A percentile compares a stretch with the other conserved stretches of the same genome.
These are phyloP conservation scores for Porites cylindrica DNA, from an alignment of 92 coral and sea anemone species.

Conservation along the genomic window DNA sequence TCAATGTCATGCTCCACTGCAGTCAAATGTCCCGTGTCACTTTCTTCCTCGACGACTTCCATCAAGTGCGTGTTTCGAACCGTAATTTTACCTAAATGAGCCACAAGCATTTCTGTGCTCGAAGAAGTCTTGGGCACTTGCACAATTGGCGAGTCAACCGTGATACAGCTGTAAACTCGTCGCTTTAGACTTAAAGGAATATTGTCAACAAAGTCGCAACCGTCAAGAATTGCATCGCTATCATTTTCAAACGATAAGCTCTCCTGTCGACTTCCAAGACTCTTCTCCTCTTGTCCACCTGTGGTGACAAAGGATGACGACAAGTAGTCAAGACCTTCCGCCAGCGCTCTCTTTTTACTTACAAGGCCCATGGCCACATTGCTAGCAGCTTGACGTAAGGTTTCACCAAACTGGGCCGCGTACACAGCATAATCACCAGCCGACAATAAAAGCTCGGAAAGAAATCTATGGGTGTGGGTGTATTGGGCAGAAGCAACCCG, in stretches of 20 bases:
- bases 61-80: constrained; percentile 90
- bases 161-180: constrained; percentile 82
- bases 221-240: constrained; percentile 66
- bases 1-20: constrained; percentile 81
- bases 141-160: constrained; percentile 90
- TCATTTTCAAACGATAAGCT: constrained; percentile 79
- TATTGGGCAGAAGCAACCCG: constrained; percentile 96
- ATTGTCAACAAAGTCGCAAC: constrained; percentile 72
- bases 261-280: constrained; percentile 75
- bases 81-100: constrained; percentile 86
- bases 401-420: constrained; percentile 92
- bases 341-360: constrained; percentile 94
- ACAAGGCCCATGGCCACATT: constrained; percentile 98
- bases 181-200: constrained; percentile 53
- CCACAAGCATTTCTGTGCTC: constrained; percentile 88
- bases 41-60: constrained; percentile 58
- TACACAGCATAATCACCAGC: constrained; percentile 94
- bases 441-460: constrained; percentile 90
- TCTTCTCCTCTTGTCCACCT: constrained; percentile 60
- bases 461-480: constrained; percentile 90
- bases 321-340: constrained; percentile 89
- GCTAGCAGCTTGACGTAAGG: constrained; percentile 93
- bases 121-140: constrained; percentile 86
- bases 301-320: constrained; percentile 88
- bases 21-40: constrained; percentile 44